A percentile compares a stretch with the other conserved stretches of the same genome.
These are phyloP conservation scores for Anableps anableps DNA, from an alignment of 2,797 vertebrate species.

Conservation along the genomic window DNA sequence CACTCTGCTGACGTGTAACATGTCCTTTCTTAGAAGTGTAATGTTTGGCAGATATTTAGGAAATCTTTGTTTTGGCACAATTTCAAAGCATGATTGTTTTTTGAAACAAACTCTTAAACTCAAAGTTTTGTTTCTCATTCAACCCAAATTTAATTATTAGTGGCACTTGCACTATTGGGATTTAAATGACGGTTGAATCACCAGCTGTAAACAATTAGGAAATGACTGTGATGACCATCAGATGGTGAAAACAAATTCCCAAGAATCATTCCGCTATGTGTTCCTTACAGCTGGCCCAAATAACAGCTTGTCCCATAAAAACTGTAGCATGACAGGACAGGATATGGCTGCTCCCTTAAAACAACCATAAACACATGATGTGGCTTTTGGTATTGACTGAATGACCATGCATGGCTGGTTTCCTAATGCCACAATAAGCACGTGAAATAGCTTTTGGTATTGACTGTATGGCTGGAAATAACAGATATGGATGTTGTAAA, in stretches of 20 bases:
- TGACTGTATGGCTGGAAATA: slow-evolving; percentile 18
- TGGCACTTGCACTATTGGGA: slow-evolving; percentile 60
- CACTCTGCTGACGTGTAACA: slow-evolving; percentile 40
- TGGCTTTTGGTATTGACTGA: slow-evolving; percentile 18
- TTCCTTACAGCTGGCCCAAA: slow-evolving; percentile 61
- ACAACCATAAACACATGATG: slow-evolving; percentile 25
- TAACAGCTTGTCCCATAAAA: slow-evolving; percentile 45
- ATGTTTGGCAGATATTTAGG: slow-evolving; percentile 23
- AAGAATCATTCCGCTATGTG: slow-evolving; percentile 47
- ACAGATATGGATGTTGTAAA: slow-evolving; percentile 18
- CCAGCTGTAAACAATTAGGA: slow-evolving; percentile 81
- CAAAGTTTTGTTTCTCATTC: slow-evolving; percentile 25
- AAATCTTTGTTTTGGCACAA: slow-evolving; percentile 25
- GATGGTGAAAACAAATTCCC: slow-evolving; percentile 70
- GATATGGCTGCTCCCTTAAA: slow-evolving; percentile 19
- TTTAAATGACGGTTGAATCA: slow-evolving; percentile 70
- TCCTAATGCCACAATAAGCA: slow-evolving; percentile 27
- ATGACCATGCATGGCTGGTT: slow-evolving; percentile 9
- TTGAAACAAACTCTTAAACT: slow-evolving; percentile 1
- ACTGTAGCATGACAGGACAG: slow-evolving; percentile 36
- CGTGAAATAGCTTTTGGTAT: slow-evolving; percentile 17
- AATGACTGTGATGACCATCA: slow-evolving; percentile 67
- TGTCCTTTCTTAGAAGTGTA: slow-evolving; percentile 9
- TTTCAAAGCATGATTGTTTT: slow-evolving; percentile 29
- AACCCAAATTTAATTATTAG: slow-evolving; percentile 65